Evolutionary conservation across 1,140 invertebrate species (phyloP).

Genomic region (Polyergus mexicanus): DNA sequence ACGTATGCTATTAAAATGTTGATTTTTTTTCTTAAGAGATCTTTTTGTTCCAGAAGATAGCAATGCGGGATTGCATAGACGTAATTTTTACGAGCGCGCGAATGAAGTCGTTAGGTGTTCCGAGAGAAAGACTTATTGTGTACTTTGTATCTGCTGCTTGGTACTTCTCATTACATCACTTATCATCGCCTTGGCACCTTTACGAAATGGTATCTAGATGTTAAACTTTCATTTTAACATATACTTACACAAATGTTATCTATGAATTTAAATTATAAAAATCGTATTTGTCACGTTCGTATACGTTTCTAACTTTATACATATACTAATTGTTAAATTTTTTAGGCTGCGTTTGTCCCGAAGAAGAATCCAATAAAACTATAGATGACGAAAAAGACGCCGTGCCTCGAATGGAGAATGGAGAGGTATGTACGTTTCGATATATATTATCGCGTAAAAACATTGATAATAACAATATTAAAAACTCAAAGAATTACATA

Average conservation of each 20-base stretch:
- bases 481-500: not conserved
- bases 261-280: not conserved
- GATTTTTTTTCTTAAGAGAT: conserved; percentile 36
- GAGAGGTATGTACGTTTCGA: conserved; percentile 80
- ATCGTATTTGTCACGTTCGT: not conserved
- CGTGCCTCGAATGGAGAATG: conserved; percentile 91
- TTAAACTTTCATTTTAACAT: not conserved
- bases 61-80: conserved; percentile 90
- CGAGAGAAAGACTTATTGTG: conserved; percentile 93
- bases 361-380: conserved; percentile 89
- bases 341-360: conserved; percentile 91
- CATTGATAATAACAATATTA: not conserved
- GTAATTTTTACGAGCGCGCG: conserved; percentile 90
- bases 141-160: conserved; percentile 90
- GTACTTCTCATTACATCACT: conserved; percentile 93
- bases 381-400: conserved; percentile 88
- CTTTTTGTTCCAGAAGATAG: conserved; percentile 89
- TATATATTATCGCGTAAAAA: not conserved
- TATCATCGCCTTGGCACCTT: conserved; percentile 95
- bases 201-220: conserved; percentile 88
- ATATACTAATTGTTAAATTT: not conserved
- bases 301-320: not conserved
- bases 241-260: not conserved
- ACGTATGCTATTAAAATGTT: not conserved
- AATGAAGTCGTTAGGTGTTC: conserved; percentile 95